phyloP scores from a whole-genome alignment of 2,797 vertebrate genomes.

The Darevskia nairensis region DNA sequence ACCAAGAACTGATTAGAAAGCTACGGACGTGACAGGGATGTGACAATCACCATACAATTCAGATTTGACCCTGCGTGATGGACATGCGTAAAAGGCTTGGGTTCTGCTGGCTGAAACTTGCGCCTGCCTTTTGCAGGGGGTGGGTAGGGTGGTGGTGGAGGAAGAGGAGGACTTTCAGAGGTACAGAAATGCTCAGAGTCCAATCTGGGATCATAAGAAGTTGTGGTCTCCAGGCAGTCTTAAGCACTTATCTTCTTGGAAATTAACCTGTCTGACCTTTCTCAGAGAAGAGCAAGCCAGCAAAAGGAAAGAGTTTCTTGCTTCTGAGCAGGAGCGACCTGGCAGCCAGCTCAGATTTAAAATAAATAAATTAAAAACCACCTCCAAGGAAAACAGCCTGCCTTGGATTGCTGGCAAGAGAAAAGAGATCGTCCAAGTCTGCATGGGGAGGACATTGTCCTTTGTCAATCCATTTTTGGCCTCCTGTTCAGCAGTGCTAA shows the following conservation, averaged over 20 bases:
- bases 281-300: not conserved
- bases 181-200: not conserved
- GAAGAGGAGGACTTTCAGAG: not conserved
- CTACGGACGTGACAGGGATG: not conserved
- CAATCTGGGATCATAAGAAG: not conserved
- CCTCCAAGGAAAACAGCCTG: not conserved
- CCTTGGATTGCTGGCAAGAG: not conserved
- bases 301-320: not conserved
- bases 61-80: not conserved
- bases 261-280: constrained; percentile 1
- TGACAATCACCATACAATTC: not conserved
- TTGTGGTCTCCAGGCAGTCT: not conserved
- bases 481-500: constrained; percentile 14
- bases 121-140: not conserved
- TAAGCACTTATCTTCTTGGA: not conserved
- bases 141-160: too few relatives aligned
- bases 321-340: not conserved
- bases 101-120: not conserved
- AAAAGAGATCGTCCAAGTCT: not conserved
- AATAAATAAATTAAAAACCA: too few relatives aligned
- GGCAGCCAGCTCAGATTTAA: not conserved
- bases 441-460: not conserved
- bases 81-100: not conserved
- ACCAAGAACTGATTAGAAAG: not conserved
- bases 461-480: constrained; percentile 15